Evolutionary conservation across 2,888 invertebrate species (phyloP).

Genomic region (Camptogramma bilineatum): DNA sequence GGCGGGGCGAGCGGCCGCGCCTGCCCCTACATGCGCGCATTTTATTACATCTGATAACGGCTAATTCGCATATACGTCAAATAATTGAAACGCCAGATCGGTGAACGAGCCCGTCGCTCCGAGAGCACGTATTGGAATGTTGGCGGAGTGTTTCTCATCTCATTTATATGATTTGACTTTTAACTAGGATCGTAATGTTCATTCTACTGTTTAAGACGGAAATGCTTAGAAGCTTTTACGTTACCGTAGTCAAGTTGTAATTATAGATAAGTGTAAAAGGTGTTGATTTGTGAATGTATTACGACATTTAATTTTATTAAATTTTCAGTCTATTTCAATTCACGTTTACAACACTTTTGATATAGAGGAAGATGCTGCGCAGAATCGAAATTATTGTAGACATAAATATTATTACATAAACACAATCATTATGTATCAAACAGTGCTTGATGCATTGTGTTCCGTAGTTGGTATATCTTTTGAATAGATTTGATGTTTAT

Average conservation of each 20-base stretch:
- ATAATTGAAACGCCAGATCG: slow-evolving; percentile 70
- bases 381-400: slow-evolving; percentile 38
- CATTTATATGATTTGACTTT: slow-evolving; percentile 53
- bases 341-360: neutral
- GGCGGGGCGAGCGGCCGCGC: slow-evolving; percentile 52
- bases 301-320: neutral
- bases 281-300: neutral
- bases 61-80: slow-evolving; percentile 81
- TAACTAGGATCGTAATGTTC: slow-evolving; percentile 44
- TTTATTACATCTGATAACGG: slow-evolving; percentile 82
- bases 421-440: slow-evolving; percentile 2
- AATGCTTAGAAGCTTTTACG: slow-evolving; percentile 42
- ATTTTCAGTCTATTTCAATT: neutral
- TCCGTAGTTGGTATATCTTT: slow-evolving; percentile 43
- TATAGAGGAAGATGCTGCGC: neutral
- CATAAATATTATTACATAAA: slow-evolving; percentile 39
- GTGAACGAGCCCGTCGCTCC: slow-evolving; percentile 45
- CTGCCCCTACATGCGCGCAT: slow-evolving; percentile 67
- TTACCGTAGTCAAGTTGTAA: slow-evolving; percentile 39
- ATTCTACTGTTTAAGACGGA: slow-evolving; percentile 47
- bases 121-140: slow-evolving; percentile 56
- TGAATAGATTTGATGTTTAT: slow-evolving; percentile 49
- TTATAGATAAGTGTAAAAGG: slow-evolving; percentile 42
- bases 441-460: slow-evolving; percentile 45
- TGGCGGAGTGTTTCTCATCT: slow-evolving; percentile 55